phyloP scores from a whole-genome alignment of 2,797 vertebrate genomes.

The Myiothlypis chrysogaster region DNA sequence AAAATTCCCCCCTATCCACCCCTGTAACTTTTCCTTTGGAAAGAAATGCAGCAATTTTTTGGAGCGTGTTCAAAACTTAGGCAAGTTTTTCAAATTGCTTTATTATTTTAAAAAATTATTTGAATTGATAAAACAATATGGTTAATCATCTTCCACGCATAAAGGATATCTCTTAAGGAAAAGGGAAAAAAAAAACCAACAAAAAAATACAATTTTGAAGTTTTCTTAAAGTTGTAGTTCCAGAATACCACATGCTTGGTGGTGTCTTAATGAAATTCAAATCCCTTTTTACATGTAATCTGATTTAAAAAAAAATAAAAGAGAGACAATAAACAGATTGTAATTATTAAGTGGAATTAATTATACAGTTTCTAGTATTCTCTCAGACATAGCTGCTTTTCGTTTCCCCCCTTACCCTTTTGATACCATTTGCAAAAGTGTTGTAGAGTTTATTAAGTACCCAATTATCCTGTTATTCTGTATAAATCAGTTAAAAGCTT shows the following conservation, averaged over 20 bases:
- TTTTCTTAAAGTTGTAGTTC: neutral
- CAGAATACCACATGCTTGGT: neutral
- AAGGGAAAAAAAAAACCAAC: neutral
- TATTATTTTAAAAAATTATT: neutral
- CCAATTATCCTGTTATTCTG: neutral
- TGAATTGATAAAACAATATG: neutral
- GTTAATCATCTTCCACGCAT: neutral
- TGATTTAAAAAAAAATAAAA: neutral
- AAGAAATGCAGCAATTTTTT: neutral
- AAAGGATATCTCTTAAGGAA: neutral
- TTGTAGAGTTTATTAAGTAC: neutral
- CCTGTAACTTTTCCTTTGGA: neutral
- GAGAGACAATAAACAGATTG: neutral
- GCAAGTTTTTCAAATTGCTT: neutral
- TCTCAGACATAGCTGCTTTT: neutral
- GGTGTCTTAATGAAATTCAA: neutral
- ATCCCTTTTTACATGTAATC: neutral
- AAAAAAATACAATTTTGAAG: neutral
- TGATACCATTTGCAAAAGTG: neutral
- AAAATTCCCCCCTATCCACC: rapidly evolving
- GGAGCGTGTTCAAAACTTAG: neutral
- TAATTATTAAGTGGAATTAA: neutral
- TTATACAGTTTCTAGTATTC: neutral
- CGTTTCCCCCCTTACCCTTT: rapidly evolving
- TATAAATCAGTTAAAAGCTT: neutral